Base-by-base conservation (phyloP, 1,140 invertebrate species). In the Caerostris darwini region DNA sequence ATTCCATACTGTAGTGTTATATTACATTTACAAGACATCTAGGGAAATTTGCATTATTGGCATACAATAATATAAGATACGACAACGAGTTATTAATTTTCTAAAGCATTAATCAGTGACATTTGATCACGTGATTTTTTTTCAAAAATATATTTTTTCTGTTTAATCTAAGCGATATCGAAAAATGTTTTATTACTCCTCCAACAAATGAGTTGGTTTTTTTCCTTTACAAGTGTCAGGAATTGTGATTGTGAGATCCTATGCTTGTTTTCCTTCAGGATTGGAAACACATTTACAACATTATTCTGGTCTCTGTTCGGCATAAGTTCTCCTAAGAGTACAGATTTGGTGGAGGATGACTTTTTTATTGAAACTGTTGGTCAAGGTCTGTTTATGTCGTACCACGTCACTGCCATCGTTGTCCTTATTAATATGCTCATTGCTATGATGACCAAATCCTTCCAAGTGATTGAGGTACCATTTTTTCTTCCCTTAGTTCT, bases 381-480 rank as follows among this genome's bases (percentile, higher is more conserved):
- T 50, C 90, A 94, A 90, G 97, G 97, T 56, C 96, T 98, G 92
- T 96, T 98, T 88, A 98, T 98, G 97, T 97, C 97, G 3, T 98
- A 98, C 96, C 97, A 97, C 88, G 97, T 98, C 83, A 98, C 98
- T 96, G 98, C 98, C 95, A 97, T 98, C 94, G 98, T 98, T 95
- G 98, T 98, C 19, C 96, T 98, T 19, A 96, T 98, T 93, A 98
- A 98, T 96, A 97, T 98, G 92, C 97, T 98, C 71, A 98, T 98
- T 95, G 98, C 98, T 93, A 98, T 98, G 98, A 98, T 98, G 98
- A 98, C 98, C 95, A 98, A 98, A 96, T 98, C 98, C 7, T 98
- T 98, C 95, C 97, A 98, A 67, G 97, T 97, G 95, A 98, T 98
- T 95, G 97, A 97, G 95, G 97, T 97, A 96, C 53, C 90, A 57